Conservation (phyloP, 1,140 invertebrate genomes). For the Chrysopa pallens region DNA sequence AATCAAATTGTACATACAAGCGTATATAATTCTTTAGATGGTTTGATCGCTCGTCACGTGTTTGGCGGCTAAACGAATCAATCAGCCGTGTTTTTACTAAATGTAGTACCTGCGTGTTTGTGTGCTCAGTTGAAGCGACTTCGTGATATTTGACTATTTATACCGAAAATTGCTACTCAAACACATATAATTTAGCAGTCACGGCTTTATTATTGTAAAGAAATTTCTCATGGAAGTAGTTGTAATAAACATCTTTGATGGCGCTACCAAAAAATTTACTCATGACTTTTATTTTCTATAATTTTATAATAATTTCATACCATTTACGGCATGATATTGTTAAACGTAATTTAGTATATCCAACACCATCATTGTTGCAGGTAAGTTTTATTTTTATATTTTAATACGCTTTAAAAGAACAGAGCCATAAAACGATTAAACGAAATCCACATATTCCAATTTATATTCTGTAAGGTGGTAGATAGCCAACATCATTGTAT, state of each 20-base stretch:
- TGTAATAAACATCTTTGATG: background rate
- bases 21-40: too few relatives aligned
- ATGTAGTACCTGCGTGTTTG: background rate
- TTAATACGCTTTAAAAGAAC: too few relatives aligned
- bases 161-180: background rate
- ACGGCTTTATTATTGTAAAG: background rate
- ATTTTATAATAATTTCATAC: background rate
- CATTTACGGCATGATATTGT: background rate
- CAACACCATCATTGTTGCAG: background rate
- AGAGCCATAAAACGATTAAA: too few relatives aligned
- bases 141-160: background rate
- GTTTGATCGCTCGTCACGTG: too few relatives aligned
- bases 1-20: too few relatives aligned
- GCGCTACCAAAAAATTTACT: background rate
- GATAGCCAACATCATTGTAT: too few relatives aligned
- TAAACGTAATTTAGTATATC: background rate
- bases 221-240: background rate
- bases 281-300: background rate
- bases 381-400: background rate
- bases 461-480: too few relatives aligned
- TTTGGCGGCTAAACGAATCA: too few relatives aligned
- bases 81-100: too few relatives aligned
- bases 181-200: background rate
- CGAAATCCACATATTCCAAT: too few relatives aligned
- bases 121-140: background rate